phyloP scores from a whole-genome alignment of 1,140 invertebrate genomes.

The Araneus ventricosus region DNA sequence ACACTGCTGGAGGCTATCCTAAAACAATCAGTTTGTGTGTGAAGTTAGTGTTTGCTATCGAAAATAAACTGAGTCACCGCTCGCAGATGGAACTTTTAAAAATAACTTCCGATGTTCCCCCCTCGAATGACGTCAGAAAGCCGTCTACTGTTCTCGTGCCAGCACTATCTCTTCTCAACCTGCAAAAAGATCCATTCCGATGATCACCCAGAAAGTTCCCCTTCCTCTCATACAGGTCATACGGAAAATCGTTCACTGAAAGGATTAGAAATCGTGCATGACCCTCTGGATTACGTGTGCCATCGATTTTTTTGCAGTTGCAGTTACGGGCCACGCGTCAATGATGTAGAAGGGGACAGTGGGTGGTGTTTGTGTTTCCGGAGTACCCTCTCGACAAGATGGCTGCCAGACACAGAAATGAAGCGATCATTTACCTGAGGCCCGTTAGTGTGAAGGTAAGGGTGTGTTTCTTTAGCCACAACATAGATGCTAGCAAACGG shows the following conservation, averaged over 20 bases:
- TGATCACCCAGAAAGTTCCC: slow-evolving; percentile 49
- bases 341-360: slow-evolving; percentile 30
- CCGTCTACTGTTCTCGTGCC: slow-evolving; percentile 60
- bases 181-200: slow-evolving; percentile 25
- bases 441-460: slow-evolving; percentile 54
- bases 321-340: neutral
- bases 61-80: slow-evolving; percentile 62
- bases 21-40: neutral
- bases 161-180: slow-evolving; percentile 6
- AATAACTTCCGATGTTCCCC: slow-evolving; percentile 47
- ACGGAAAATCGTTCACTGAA: neutral
- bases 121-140: slow-evolving; percentile 58
- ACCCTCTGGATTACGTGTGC: neutral
- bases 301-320: slow-evolving; percentile 10
- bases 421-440: slow-evolving; percentile 54
- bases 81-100: slow-evolving; percentile 46
- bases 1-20: neutral
- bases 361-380: slow-evolving; percentile 6
- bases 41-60: slow-evolving; percentile 13
- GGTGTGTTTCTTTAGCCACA: neutral
- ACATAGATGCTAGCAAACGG: too few species aligned
- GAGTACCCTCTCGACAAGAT: slow-evolving; percentile 24
- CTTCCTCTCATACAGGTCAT: neutral
- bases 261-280: slow-evolving; percentile 6
- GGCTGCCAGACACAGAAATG: slow-evolving; percentile 53